These are phyloP conservation scores for Solenopsis invicta DNA, from an alignment of 1,140 invertebrate genomes.

Conservation along the genomic window DNA sequence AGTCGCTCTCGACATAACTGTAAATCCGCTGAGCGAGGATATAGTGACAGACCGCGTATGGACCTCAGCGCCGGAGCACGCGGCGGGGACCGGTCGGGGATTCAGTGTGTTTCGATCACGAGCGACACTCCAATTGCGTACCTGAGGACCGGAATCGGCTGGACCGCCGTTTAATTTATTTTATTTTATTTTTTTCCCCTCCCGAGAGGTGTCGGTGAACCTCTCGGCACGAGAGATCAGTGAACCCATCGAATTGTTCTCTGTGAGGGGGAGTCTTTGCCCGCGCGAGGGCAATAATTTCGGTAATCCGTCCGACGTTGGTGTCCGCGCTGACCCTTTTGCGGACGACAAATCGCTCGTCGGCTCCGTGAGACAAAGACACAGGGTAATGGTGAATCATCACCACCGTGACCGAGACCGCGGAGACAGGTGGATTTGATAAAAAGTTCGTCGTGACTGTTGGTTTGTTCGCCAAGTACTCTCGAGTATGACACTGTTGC, in stretches of 20 bases:
- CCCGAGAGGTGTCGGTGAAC: background rate
- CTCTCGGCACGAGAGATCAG: background rate
- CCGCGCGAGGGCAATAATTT: background rate
- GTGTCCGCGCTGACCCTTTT: background rate
- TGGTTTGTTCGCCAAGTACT: background rate
- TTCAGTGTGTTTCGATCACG: slow-evolving; percentile 5
- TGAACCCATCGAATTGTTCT: background rate
- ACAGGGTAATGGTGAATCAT: slow-evolving; percentile 18
- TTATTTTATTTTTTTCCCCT: background rate
- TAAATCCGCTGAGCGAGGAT: slow-evolving; percentile 71
- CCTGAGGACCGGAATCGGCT: background rate
- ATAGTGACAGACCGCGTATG: slow-evolving; percentile 27
- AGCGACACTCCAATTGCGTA: background rate
- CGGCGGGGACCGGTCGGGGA: background rate
- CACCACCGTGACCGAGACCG: no score
- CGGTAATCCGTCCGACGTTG: background rate
- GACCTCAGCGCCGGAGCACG: background rate
- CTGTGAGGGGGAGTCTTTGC: background rate
- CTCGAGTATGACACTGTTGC: slow-evolving; percentile 26
- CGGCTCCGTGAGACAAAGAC: slow-evolving; percentile 14
- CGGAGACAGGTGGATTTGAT: background rate
- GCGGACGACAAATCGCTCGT: background rate
- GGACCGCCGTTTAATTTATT: no score
- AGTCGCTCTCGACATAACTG: slow-evolving; percentile 75
- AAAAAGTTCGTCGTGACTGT: background rate